Conservation (phyloP, 2,113 vertebrate genomes). For the Myodes glareolus region DNA sequence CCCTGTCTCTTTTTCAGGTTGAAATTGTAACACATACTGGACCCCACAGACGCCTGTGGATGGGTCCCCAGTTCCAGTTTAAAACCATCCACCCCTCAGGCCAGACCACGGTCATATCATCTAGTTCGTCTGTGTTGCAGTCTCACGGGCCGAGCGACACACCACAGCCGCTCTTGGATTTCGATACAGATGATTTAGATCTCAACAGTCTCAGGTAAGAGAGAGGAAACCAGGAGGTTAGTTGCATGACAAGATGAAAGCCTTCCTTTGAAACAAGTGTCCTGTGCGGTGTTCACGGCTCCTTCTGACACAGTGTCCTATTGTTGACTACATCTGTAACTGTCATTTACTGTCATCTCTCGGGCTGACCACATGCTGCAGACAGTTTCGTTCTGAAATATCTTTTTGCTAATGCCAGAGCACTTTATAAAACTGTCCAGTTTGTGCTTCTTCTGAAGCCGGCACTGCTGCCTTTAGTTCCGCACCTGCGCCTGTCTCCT, state of each 20-base stretch:
- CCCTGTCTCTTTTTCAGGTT: constrained; percentile 88
- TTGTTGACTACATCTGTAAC: neutral
- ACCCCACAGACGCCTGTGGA: constrained; percentile 97
- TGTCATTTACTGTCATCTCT: neutral
- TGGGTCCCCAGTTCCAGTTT: constrained; percentile 99
- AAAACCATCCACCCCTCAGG: constrained; percentile 99
- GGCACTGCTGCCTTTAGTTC: constrained; percentile 6
- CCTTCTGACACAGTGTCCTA: neutral
- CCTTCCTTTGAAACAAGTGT: neutral
- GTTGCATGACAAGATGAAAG: neutral
- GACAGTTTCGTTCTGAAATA: neutral
- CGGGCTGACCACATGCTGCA: neutral
- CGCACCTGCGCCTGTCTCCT: neutral
- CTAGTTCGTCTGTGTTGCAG: constrained; percentile 97
- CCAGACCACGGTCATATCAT: constrained; percentile 98
- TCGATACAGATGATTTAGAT: constrained; percentile 97
- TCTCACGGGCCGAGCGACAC: constrained; percentile 95
- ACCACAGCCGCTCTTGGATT: constrained; percentile 97
- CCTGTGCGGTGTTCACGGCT: neutral
- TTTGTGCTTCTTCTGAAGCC: neutral
- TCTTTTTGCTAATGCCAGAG: neutral
- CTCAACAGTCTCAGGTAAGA: constrained; percentile 96
- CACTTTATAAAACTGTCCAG: neutral
- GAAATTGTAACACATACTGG: constrained; percentile 99
- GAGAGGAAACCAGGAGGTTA: neutral